phyloP scores from a whole-genome alignment of 2,888 invertebrate species.

The Acrocyrtus sp. region DNA sequence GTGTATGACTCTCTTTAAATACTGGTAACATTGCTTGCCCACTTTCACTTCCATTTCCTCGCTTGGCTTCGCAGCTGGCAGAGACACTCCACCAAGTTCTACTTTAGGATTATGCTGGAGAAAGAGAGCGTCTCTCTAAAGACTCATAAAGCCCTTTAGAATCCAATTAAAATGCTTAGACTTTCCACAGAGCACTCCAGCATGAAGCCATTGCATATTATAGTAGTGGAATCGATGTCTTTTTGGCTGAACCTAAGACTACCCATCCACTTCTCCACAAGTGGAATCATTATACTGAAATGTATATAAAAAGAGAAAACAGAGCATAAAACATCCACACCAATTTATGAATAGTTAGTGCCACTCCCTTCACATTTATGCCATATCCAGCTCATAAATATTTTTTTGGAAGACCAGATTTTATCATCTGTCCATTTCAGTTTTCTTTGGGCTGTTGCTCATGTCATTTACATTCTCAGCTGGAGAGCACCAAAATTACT shows the following conservation, averaged over 20 bases:
- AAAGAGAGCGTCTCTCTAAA: constrained; percentile 45
- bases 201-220: background rate
- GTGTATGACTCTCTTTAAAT: no score
- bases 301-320: no score
- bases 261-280: no score
- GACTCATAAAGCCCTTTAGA: constrained; percentile 52
- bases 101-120: constrained; percentile 10
- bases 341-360: background rate
- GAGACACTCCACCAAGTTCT: background rate
- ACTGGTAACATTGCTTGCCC: no score
- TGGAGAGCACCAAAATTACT: no score
- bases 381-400: background rate
- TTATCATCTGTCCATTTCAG: no score
- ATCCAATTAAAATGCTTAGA: constrained; percentile 49
- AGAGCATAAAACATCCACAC: background rate
- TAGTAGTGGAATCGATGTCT: background rate
- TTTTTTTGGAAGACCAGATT: no score
- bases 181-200: constrained; percentile 1
- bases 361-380: background rate
- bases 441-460: no score
- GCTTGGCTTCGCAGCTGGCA: background rate
- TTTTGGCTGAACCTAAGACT: no score
- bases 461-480: no score
- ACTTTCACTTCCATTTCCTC: no score
- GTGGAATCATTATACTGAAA: no score